Evolutionary conservation across 2,113 vertebrate species (phyloP).

Genomic region (Anas platyrhynchos): DNA sequence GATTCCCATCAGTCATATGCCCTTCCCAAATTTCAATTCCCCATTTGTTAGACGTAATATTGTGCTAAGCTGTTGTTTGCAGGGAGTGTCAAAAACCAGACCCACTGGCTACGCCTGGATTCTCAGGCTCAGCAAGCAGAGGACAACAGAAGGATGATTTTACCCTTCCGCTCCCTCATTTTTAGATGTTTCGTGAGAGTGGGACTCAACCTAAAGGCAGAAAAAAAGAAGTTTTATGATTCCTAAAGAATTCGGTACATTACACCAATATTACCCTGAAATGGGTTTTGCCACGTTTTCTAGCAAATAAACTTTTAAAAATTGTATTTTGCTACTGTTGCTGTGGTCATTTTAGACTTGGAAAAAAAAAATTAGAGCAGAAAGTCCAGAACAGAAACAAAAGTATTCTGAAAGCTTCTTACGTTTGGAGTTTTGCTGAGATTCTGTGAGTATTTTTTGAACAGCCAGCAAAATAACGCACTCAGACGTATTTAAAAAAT

Average conservation of each 20-base stretch:
- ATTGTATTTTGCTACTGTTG: neutral
- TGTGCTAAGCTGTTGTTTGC: neutral
- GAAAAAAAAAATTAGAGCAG: neutral
- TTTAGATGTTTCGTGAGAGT: neutral
- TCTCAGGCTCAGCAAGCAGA: neutral
- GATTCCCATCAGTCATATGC: fast-evolving
- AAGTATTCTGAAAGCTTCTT: neutral
- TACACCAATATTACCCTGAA: neutral
- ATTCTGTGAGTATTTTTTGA: neutral
- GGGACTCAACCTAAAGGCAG: neutral
- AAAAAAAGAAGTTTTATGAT: neutral
- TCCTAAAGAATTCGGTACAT: neutral
- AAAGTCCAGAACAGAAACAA: neutral
- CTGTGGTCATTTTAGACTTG: neutral
- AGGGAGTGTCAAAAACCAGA: neutral
- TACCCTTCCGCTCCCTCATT: neutral
- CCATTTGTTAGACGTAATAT: no score
- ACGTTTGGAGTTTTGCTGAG: neutral
- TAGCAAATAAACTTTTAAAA: neutral
- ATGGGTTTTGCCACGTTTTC: neutral
- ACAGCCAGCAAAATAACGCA: neutral
- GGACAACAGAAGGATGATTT: neutral
- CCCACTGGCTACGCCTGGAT: fast-evolving
- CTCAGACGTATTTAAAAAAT: neutral
- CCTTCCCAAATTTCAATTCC: neutral